Evolutionary conservation across 2,113 vertebrate genomes (phyloP).

Genomic region (Passer montanus): DNA sequence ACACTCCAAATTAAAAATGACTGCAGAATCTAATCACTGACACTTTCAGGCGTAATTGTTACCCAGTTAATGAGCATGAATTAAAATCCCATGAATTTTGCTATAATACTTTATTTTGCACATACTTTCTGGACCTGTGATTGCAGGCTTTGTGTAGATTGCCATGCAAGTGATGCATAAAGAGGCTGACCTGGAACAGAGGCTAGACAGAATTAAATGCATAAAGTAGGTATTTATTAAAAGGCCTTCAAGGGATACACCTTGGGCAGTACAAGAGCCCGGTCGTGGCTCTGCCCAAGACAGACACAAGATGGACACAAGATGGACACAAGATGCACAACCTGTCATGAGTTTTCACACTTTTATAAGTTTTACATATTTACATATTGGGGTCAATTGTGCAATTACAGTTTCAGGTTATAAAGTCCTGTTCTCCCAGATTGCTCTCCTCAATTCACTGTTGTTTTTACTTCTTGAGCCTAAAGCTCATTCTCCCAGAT

Average conservation of each 20-base stretch:
- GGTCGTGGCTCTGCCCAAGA: neutral
- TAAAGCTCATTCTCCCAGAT: neutral
- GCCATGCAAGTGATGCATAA: neutral
- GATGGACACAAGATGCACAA: neutral
- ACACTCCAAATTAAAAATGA: neutral
- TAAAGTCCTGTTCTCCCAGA: neutral
- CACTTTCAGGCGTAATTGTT: neutral
- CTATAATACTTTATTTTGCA: neutral
- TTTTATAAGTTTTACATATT: neutral
- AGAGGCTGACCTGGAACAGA: neutral
- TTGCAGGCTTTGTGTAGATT: neutral
- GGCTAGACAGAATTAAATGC: neutral
- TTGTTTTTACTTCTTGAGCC: neutral
- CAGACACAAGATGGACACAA: neutral
- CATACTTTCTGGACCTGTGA: neutral
- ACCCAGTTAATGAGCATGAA: neutral
- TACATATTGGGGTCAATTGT: neutral
- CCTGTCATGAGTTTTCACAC: neutral
- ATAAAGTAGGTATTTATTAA: neutral
- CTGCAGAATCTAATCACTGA: neutral
- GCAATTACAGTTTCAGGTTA: neutral
- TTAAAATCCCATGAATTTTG: neutral
- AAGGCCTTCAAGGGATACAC: neutral
- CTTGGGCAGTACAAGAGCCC: neutral
- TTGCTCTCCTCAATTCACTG: neutral